These are phyloP conservation scores for Lineus longissimus DNA, from an alignment of 1,140 invertebrate species.

Conservation along the genomic window DNA sequence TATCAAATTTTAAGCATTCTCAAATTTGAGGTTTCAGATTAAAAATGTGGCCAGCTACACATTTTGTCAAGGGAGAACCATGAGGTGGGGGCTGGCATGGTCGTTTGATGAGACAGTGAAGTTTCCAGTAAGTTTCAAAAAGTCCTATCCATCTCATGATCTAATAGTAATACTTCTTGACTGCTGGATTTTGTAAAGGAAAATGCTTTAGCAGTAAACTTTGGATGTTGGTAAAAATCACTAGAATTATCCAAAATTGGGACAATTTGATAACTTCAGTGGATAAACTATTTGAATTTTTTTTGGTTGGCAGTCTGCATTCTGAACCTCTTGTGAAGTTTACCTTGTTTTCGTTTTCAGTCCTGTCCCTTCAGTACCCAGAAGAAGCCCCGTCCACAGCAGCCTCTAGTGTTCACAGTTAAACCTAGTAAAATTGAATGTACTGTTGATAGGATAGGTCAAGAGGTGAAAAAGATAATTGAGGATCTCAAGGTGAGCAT, in stretches of 20 bases:
- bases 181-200: no score
- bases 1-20: no score
- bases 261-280: neutral
- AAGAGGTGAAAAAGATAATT: neutral
- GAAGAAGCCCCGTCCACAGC: neutral
- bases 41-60: conserved; percentile 67
- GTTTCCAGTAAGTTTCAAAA: conserved; percentile 42
- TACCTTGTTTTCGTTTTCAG: neutral
- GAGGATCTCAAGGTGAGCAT: neutral
- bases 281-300: neutral
- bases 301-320: neutral
- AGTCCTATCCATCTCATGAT: neutral
- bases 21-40: conserved; percentile 28
- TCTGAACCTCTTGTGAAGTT: neutral
- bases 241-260: neutral
- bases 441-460: neutral
- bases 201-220: neutral
- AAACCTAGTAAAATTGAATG: neutral
- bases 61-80: conserved; percentile 91
- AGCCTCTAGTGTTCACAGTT: neutral
- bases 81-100: conserved; percentile 68
- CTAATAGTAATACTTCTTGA: neutral
- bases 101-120: conserved; percentile 53
- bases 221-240: no score
- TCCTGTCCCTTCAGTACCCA: neutral